Conservation (phyloP, 2,888 invertebrate genomes). For the Seira ritae region DNA sequence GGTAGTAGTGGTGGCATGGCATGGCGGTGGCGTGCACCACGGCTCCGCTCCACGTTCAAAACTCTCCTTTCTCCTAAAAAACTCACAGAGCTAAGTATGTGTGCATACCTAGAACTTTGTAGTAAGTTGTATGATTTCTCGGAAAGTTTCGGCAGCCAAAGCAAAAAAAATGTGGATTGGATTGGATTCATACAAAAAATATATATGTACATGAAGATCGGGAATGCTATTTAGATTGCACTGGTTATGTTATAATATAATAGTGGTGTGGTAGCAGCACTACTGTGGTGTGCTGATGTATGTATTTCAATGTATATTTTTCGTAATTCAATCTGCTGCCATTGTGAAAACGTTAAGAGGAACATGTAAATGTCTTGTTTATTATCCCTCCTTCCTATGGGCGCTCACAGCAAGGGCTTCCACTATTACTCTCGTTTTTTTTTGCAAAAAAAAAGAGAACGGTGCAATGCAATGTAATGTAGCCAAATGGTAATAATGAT, state of each 20-base stretch:
- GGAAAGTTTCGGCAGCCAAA: constrained; percentile 47
- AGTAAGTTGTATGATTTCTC: constrained; percentile 47
- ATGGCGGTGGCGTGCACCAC: not conserved
- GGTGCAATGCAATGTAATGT: not conserved
- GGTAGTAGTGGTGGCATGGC: not conserved
- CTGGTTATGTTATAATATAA: too few relatives aligned
- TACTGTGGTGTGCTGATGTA: too few relatives aligned
- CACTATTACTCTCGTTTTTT: too few relatives aligned
- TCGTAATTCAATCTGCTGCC: constrained; percentile 2
- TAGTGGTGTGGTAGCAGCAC: too few relatives aligned
- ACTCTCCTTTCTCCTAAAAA: too few relatives aligned
- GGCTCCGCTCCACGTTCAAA: not conserved
- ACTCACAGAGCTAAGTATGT: not conserved
- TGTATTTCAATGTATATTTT: not conserved
- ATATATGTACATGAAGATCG: not conserved
- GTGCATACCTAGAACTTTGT: not conserved
- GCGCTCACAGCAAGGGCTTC: not conserved
- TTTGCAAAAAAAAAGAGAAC: too few relatives aligned
- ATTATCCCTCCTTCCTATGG: not conserved
- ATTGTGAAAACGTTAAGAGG: not conserved
- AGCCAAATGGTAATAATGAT: constrained; percentile 11
- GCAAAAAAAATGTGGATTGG: constrained; percentile 13
- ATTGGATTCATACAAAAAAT: constrained; percentile 7
- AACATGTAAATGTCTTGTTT: constrained; percentile 11
- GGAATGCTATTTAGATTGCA: too few relatives aligned